These are phyloP conservation scores for Bufo bufo DNA, from an alignment of 2,113 vertebrate species.

Conservation along the genomic window DNA sequence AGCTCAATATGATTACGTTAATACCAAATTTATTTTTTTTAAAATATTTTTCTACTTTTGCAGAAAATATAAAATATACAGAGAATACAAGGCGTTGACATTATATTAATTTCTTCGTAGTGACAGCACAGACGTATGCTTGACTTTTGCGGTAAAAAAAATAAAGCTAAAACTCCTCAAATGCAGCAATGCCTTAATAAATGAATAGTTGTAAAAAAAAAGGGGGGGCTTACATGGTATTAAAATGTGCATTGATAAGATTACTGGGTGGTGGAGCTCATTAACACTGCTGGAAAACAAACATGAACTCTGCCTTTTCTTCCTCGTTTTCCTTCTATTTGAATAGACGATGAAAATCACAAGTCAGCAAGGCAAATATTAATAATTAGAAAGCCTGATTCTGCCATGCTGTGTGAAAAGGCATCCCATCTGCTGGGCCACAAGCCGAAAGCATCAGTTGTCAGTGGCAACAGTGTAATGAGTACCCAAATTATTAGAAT, in stretches of 20 bases:
- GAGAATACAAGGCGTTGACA: too few relatives aligned
- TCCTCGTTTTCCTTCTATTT: neutral
- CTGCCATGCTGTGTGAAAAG: slow-evolving; percentile 52
- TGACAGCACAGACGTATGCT: too few relatives aligned
- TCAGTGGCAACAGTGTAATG: slow-evolving; percentile 50
- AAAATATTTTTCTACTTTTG: too few relatives aligned
- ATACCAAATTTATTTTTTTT: too few relatives aligned
- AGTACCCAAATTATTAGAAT: slow-evolving; percentile 54
- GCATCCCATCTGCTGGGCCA: slow-evolving; percentile 48
- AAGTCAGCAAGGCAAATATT: slow-evolving; percentile 48
- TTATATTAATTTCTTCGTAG: too few relatives aligned
- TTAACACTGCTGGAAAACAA: slow-evolving; percentile 39
- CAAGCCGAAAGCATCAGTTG: slow-evolving; percentile 45
- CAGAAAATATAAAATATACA: too few relatives aligned
- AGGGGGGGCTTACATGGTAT: neutral
- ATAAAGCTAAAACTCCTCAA: too few relatives aligned
- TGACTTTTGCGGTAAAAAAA: too few relatives aligned
- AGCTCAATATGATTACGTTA: too few relatives aligned
- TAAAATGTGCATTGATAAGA: slow-evolving; percentile 20
- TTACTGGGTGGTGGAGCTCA: slow-evolving; percentile 30
- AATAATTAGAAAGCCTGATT: slow-evolving; percentile 34
- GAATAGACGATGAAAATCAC: slow-evolving; percentile 35
- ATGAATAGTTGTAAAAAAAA: neutral
- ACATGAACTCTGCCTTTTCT: slow-evolving; percentile 42
- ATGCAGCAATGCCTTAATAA: neutral